Evolutionary conservation across 2,888 invertebrate genomes (phyloP).

Genomic region (Tineola bisselliella): DNA sequence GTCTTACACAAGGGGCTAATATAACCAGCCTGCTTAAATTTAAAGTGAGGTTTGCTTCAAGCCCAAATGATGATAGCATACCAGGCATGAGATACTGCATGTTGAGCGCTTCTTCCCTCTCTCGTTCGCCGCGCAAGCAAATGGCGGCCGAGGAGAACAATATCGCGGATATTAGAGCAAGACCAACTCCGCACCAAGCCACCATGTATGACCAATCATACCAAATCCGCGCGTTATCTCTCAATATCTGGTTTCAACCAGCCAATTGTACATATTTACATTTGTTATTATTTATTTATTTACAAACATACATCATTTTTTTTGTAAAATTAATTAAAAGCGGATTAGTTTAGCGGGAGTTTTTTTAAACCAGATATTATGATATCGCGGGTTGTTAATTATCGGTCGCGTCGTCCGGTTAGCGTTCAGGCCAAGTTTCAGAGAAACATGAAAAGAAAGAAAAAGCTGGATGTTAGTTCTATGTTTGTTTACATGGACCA

Average conservation of each 20-base stretch:
- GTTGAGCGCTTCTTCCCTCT: conserved; percentile 94
- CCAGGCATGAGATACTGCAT: conserved; percentile 98
- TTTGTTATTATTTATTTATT: not conserved
- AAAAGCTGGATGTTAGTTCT: conserved; percentile 64
- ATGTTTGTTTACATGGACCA: conserved; percentile 26
- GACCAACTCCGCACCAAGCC: conserved; percentile 96
- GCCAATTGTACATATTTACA: not conserved
- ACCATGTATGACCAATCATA: conserved; percentile 98
- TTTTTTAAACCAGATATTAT: conserved; percentile 66
- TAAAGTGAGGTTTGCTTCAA: no score
- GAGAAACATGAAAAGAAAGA: conserved; percentile 68
- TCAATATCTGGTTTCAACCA: conserved; percentile 78
- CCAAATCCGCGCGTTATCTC: conserved; percentile 83
- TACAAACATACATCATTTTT: conserved; percentile 9
- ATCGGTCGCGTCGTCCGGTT: conserved; percentile 41
- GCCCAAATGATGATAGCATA: conserved; percentile 37
- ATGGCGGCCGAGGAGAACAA: conserved; percentile 94
- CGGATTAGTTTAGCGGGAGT: conserved; percentile 56
- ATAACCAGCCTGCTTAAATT: no score
- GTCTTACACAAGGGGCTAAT: no score
- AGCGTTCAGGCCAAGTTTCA: conserved; percentile 62
- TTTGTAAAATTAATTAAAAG: conserved; percentile 30
- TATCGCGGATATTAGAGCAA: conserved; percentile 90
- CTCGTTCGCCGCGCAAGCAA: conserved; percentile 92
- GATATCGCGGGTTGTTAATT: conserved; percentile 50